Base-by-base conservation (phyloP, 2,888 invertebrate species). In the Lepetodrilus schrolli region DNA sequence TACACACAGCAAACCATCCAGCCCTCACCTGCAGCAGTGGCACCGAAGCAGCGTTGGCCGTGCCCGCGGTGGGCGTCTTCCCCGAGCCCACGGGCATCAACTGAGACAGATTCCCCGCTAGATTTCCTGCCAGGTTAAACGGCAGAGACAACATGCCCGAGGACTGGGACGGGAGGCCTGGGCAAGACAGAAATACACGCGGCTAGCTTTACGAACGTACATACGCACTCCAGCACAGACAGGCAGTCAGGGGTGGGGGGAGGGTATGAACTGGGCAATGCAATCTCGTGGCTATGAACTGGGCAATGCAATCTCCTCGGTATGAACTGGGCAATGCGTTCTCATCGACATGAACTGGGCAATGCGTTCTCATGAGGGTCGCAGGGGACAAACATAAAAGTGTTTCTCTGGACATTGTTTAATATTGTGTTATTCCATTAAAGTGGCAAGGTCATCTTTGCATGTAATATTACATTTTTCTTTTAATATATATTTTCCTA, bases 61-160 rank as follows among this genome's bases (percentile, higher is more conserved):
- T 47, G 68, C 30, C 58, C n/a, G 58, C 58, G 3, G 58, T 30
- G 8, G 58, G 17, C 26, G 58, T 30, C 34, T 58, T 58, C 30
- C 58, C 58, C n/a, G 88, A 72, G 10, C 84, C 82, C n/a, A 84
- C 82, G 1, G 87, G 84, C 82, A 89, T 86, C 37, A 88, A 81
- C 78, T 88, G 88, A 4, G 87, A 85, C 30, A 89, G 74, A 65
- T 80, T 84, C 20, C 87, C 86, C 36, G 83, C 77, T 17, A 85
- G 80, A 17, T 84, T 84, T n/a, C 87, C 86, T 36, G 83, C 77
- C 17, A 85, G 80, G n/a, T 84, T 84, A 13, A 89, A 84, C 5
- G 89, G 89, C 65, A 89, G 78, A 0, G 87, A 86, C 75, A 89
- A 75, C 81, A 89, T 83, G 34, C 84, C 84, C 30, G 86, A 79